Evolutionary conservation across 2,113 vertebrate species (phyloP).

Genomic region (Otocyon megalotis): DNA sequence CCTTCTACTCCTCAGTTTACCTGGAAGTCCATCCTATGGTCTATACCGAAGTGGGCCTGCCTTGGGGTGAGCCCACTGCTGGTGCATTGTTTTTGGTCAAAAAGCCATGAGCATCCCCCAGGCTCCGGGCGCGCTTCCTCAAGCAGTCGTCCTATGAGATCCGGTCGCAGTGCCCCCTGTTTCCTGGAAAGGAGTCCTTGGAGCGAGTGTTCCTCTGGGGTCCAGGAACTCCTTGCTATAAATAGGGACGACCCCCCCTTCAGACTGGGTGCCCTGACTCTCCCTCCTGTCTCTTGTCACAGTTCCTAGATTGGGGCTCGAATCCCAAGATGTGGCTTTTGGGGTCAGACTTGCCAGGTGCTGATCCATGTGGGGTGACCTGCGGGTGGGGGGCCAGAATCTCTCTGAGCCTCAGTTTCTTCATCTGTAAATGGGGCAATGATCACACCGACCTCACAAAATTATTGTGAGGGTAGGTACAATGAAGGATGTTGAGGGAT

Average conservation of each 20-base stretch:
- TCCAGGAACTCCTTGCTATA: neutral
- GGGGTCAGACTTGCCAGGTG: too few relatives aligned
- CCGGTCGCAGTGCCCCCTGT: neutral
- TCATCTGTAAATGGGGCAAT: neutral
- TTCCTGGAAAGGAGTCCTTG: neutral
- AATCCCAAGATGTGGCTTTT: neutral
- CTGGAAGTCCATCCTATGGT: neutral
- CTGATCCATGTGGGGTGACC: neutral
- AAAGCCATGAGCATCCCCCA: fast-evolving
- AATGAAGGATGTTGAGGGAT: neutral
- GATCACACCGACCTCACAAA: neutral
- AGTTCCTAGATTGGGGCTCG: neutral
- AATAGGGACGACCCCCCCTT: fast-evolving
- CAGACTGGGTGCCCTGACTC: fast-evolving
- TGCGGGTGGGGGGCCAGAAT: neutral
- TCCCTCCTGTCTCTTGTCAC: neutral
- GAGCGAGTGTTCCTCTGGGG: too few relatives aligned
- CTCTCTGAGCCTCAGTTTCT: neutral
- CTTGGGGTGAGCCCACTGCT: neutral
- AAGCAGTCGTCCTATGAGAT: neutral
- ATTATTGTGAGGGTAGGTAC: fast-evolving
- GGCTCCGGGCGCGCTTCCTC: neutral
- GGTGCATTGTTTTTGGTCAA: fast-evolving
- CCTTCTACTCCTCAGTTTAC: neutral
- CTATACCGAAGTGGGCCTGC: neutral